Evolutionary conservation across 2,113 vertebrate genomes (phyloP).

Genomic region (Prochilodus magdalenae): DNA sequence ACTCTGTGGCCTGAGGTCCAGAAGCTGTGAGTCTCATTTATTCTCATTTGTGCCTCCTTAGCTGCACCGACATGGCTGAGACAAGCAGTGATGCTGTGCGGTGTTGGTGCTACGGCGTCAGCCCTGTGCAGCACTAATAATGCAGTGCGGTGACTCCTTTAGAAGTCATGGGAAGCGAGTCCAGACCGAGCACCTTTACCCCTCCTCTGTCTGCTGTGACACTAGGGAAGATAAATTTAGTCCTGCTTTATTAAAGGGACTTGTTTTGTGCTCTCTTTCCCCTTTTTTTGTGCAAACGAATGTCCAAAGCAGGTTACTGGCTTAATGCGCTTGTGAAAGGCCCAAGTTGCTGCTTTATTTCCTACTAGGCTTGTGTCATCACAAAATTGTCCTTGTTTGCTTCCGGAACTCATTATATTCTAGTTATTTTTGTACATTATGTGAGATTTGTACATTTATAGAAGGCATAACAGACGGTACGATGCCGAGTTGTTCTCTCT

Average conservation of each 20-base stretch:
- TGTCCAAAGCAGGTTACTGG: neutral
- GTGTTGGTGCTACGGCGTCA: conserved; percentile 12
- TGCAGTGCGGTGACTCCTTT: conserved; percentile 42
- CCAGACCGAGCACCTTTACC: neutral
- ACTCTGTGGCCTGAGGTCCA: conserved; percentile 98
- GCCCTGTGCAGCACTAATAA: conserved; percentile 41
- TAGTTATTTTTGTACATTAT: neutral
- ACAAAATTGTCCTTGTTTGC: conserved; percentile 11
- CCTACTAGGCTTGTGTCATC: neutral
- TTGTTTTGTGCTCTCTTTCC: conserved; percentile 4
- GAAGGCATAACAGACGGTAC: neutral
- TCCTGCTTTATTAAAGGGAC: conserved; percentile 15
- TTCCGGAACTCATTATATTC: neutral
- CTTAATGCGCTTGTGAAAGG: conserved; percentile 5
- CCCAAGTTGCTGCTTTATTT: neutral
- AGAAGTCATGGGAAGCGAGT: conserved; percentile 27
- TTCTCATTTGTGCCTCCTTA: conserved; percentile 49
- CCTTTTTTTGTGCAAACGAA: conserved; percentile 13
- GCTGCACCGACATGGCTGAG: conserved; percentile 19
- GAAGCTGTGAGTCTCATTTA: conserved; percentile 88
- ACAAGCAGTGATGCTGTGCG: conserved; percentile 17
- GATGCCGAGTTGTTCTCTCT: neutral
- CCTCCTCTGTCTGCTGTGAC: conserved; percentile 5
- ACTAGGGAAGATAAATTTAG: conserved; percentile 30
- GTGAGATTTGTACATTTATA: neutral